Evolutionary conservation across 2,113 vertebrate species (phyloP).

Genomic region (Caranx ignobilis): DNA sequence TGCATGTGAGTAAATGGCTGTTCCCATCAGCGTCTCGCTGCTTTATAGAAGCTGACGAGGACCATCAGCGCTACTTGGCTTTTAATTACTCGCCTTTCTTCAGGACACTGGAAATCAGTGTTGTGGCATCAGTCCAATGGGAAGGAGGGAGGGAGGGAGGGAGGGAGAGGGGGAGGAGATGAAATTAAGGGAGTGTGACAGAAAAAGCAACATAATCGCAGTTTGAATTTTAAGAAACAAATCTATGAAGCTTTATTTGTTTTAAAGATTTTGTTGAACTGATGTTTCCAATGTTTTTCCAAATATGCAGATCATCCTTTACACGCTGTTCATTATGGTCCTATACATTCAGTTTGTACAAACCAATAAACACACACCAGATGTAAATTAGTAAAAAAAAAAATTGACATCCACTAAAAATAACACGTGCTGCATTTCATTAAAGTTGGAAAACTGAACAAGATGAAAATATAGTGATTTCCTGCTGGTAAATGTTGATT

Average conservation of each 20-base stretch:
- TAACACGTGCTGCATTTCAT: too few species aligned
- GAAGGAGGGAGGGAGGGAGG: background rate
- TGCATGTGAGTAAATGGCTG: constrained; percentile 38
- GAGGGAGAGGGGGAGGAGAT: background rate
- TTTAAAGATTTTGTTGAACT: background rate
- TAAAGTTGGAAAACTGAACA: too few species aligned
- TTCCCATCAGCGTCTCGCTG: constrained; percentile 25
- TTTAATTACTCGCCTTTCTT: constrained; percentile 62
- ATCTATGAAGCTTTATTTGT: background rate
- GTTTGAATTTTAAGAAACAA: background rate
- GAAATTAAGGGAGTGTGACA: background rate
- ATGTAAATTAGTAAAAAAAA: too few species aligned
- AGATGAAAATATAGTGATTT: too few species aligned
- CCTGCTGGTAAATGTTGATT: too few species aligned
- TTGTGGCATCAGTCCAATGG: constrained; percentile 17
- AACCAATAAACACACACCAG: background rate
- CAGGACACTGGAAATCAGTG: constrained; percentile 51
- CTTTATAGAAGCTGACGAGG: constrained; percentile 52
- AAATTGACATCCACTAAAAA: too few species aligned
- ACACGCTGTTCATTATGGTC: background rate
- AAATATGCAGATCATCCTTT: background rate
- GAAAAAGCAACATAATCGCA: background rate
- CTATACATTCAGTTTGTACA: background rate
- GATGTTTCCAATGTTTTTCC: background rate
- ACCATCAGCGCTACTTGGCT: constrained; percentile 58